These are phyloP conservation scores for Stenodera caucasica DNA, from an alignment of 2,888 invertebrate genomes.

Conservation along the genomic window DNA sequence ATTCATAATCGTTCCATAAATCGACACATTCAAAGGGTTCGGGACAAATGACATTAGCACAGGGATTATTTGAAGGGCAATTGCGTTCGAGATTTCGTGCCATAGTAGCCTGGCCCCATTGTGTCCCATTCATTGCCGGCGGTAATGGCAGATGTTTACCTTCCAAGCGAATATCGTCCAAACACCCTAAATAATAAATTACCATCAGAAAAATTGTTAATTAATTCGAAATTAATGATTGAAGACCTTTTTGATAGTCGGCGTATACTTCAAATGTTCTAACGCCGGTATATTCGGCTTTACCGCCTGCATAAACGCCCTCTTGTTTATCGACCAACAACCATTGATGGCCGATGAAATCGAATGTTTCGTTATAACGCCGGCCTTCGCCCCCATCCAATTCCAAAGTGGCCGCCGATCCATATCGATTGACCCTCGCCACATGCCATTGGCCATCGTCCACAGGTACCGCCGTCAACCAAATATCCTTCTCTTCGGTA, in stretches of 20 bases:
- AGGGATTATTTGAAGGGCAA: slow-evolving; percentile 94
- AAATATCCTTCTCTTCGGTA: slow-evolving; percentile 88
- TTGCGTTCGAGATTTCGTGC: slow-evolving; percentile 87
- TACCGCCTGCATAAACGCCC: slow-evolving; percentile 94
- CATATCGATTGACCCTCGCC: slow-evolving; percentile 86
- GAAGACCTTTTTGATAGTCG: slow-evolving; percentile 90
- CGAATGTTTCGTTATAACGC: slow-evolving; percentile 89
- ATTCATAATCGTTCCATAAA: slow-evolving; percentile 97
- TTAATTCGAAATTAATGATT: too few relatives aligned
- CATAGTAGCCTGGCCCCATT: slow-evolving; percentile 95
- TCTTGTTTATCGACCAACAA: slow-evolving; percentile 90
- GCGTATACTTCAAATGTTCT: slow-evolving; percentile 92
- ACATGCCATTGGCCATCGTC: slow-evolving; percentile 98
- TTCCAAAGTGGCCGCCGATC: slow-evolving; percentile 89
- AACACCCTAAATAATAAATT: slow-evolving; percentile 63
- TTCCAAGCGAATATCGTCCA: slow-evolving; percentile 85
- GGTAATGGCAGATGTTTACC: slow-evolving; percentile 93
- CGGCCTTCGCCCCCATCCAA: slow-evolving; percentile 95
- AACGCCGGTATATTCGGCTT: slow-evolving; percentile 93
- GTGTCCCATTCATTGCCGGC: slow-evolving; percentile 92
- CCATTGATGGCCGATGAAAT: slow-evolving; percentile 90
- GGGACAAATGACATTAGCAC: slow-evolving; percentile 90
- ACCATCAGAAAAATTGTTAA: too few relatives aligned
- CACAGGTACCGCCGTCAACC: slow-evolving; percentile 86
- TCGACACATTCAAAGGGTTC: slow-evolving; percentile 94